Evolutionary conservation across 2,888 invertebrate genomes (phyloP), one percentile per base, ranked within the genome.

Genomic region (Ceramica pisi): DNA sequence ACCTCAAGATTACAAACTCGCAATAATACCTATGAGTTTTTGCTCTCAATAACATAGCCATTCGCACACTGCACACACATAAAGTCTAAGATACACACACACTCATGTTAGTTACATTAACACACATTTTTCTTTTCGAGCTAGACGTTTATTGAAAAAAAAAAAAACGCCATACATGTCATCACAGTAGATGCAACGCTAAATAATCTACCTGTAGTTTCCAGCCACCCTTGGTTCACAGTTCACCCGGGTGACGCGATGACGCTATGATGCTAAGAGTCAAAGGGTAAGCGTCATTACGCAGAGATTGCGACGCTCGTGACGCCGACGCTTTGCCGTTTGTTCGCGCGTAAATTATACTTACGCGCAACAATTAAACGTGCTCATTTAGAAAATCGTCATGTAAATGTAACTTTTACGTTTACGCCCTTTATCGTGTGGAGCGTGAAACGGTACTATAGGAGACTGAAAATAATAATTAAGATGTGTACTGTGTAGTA

Each of bases 301-400:
- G 82, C 83, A 68, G 83, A 82, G 86, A 86, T 89, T 88, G 85
- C 81, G 81, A 82, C 77, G 83, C 76, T 79, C 83, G 72, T 77
- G 80, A 80, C 76, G 82, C 76, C 83, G 67, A 73, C 84, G 85
- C 90, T 90, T 90, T 91, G 90, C 88, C 89, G 90, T 87, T 86
- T 88, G 86, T 81, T 86, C 80, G 84, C 84, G 90, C 89, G 90
- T 90, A 88, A 91, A 90, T 89, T 89, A 89, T 88, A 85, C 87
- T 77, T 82, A 86, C 86, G 83, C 82, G 85, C 83, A 82, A 87
- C 87, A 86, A 88, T 90, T 88, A 87, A 85, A 83, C 81, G 81
- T 85, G 83, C 89, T 90, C 89, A 84, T 90, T 89, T 89, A 86
- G 87, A 86, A 90, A 88, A 88, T 88, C 82, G 84, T 86, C 86